A percentile compares a stretch with the other conserved stretches of the same genome.
phyloP scores from a whole-genome alignment of 2,113 vertebrate genomes.

The Prinia subflava region DNA sequence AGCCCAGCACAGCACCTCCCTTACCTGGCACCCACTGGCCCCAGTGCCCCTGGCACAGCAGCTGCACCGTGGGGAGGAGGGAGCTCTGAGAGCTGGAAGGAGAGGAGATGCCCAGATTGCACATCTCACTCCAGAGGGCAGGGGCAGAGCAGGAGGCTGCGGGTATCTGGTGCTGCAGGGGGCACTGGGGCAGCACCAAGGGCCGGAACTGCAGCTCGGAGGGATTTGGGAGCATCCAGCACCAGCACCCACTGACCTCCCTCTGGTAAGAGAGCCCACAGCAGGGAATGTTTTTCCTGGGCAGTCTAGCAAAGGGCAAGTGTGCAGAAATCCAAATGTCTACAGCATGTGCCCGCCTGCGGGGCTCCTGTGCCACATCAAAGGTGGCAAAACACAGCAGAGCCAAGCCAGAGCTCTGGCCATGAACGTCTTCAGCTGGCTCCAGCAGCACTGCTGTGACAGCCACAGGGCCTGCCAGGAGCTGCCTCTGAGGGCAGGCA shows the following conservation, averaged over 20 bases:
- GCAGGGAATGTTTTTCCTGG: background rate
- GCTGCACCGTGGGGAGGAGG: background rate
- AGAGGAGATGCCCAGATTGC: background rate
- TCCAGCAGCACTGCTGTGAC: background rate
- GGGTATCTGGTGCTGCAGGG: background rate
- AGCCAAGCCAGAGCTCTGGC: background rate
- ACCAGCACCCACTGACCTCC: background rate
- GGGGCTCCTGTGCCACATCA: background rate
- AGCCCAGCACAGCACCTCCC: background rate
- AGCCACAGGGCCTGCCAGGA: background rate
- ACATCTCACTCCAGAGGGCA: background rate
- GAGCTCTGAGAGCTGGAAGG: background rate
- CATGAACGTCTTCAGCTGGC: accelerated
- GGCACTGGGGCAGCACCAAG: background rate
- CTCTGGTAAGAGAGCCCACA: background rate
- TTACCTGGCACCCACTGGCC: background rate
- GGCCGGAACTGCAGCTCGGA: background rate
- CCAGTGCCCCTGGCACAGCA: background rate
- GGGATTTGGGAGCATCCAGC: background rate
- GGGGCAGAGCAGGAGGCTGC: background rate
- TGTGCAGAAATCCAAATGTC: background rate
- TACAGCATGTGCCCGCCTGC: background rate
- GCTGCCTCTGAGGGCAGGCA: background rate
- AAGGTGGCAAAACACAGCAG: background rate
- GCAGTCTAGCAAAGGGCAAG: background rate